Percentiles rank a stretch among this genome's conserved stretches.
phyloP scores from a whole-genome alignment of 1,140 invertebrate species.

The Lordiphosa collinella region DNA sequence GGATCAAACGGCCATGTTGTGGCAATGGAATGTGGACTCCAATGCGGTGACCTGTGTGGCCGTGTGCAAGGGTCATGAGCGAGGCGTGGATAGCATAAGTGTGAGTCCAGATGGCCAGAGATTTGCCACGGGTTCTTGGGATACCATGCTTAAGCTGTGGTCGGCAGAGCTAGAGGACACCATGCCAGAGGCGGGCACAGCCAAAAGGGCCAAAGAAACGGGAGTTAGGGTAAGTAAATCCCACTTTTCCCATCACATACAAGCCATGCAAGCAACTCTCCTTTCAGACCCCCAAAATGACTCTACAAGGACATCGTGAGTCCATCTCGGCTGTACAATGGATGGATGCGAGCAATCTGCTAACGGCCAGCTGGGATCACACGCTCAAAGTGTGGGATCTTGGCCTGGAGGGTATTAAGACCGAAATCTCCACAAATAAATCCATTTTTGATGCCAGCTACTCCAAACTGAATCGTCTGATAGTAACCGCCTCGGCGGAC shows the following conservation, averaged over 20 bases:
- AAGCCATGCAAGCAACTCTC: no score
- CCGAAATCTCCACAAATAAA: constrained; percentile 92
- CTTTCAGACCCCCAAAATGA: constrained; percentile 89
- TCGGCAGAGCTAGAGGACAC: constrained; percentile 82
- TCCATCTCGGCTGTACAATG: constrained; percentile 91
- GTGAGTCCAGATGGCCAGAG: constrained; percentile 84
- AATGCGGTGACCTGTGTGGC: constrained; percentile 91
- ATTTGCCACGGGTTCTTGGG: constrained; percentile 96
- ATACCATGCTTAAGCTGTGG: constrained; percentile 90
- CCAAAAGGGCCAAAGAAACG: constrained; percentile 79
- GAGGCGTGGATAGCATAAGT: constrained; percentile 91
- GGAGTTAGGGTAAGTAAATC: constrained; percentile 80
- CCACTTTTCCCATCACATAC: no score
- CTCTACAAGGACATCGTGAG: constrained; percentile 95
- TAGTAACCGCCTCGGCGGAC: constrained; percentile 94
- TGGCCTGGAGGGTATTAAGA: constrained; percentile 89
- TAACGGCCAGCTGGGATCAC: constrained; percentile 96
- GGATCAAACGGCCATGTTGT: constrained; percentile 95
- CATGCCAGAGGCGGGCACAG: constrained; percentile 38
- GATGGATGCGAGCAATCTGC: constrained; percentile 87
- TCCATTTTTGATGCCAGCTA: constrained; percentile 92
- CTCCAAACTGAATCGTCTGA: constrained; percentile 86
- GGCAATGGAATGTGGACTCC: constrained; percentile 89
- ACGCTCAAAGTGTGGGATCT: constrained; percentile 97
- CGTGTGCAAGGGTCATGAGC: constrained; percentile 92